A percentile compares a stretch with the other conserved stretches of the same genome.
Conservation (phyloP, 2,888 invertebrate genomes). For the Chrysolina haemoptera region DNA sequence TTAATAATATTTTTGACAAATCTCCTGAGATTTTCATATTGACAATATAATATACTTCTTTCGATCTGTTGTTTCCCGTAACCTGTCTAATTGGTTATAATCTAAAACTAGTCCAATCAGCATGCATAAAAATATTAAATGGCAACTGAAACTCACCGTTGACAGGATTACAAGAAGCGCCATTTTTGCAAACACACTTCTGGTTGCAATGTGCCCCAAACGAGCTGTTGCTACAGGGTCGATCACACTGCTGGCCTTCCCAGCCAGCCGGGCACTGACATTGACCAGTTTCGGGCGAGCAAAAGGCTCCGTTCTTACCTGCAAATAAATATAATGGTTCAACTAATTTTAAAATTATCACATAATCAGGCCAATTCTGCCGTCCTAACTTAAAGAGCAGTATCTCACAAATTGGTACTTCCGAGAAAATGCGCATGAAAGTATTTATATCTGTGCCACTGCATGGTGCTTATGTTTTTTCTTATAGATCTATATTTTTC, state of each 20-base stretch:
- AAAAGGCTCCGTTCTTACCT: conserved; percentile 81
- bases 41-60: too few relatives aligned
- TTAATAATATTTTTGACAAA: too few relatives aligned
- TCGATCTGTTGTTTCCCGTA: background rate
- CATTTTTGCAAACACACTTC: conserved; percentile 84
- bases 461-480: too few relatives aligned
- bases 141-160: conserved; percentile 75
- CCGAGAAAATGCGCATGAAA: too few relatives aligned
- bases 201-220: conserved; percentile 86
- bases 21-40: too few relatives aligned
- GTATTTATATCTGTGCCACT: too few relatives aligned
- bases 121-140: background rate
- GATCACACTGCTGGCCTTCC: conserved; percentile 88
- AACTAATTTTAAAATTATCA: too few relatives aligned
- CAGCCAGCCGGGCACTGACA: conserved; percentile 86
- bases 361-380: too few relatives aligned
- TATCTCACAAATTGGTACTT: too few relatives aligned
- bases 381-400: too few relatives aligned
- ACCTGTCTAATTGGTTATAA: background rate
- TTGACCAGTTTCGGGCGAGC: conserved; percentile 85
- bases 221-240: conserved; percentile 87
- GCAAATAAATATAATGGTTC: too few relatives aligned
- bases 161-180: conserved; percentile 87
- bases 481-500: too few relatives aligned
- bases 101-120: background rate